These are phyloP conservation scores for Phasia obesa DNA, from an alignment of 2,888 invertebrate species.

Conservation along the genomic window DNA sequence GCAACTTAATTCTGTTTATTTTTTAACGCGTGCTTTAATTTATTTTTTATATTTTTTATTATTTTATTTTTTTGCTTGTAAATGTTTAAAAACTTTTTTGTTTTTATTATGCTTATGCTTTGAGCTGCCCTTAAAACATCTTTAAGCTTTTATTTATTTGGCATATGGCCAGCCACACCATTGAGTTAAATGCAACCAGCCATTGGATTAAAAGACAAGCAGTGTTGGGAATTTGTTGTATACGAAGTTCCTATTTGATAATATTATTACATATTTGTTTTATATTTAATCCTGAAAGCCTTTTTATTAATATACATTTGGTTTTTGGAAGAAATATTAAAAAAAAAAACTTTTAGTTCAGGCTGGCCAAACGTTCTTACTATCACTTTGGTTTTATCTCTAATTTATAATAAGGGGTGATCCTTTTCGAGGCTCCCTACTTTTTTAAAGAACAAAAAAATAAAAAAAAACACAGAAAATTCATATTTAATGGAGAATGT, in stretches of 20 bases:
- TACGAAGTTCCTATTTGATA: background rate
- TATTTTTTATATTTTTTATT: background rate
- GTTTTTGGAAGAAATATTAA: background rate
- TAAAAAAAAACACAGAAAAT: constrained; percentile 10
- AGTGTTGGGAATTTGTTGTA: constrained; percentile 2
- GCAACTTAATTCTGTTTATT: constrained; percentile 51
- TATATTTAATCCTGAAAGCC: constrained; percentile 61
- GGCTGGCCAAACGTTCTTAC: constrained; percentile 19
- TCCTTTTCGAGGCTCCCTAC: too few species aligned
- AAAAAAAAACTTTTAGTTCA: constrained; percentile 32
- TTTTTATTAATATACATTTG: constrained; percentile 44
- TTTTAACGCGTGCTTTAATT: constrained; percentile 66
- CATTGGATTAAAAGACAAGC: constrained; percentile 19
- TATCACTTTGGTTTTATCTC: constrained; percentile 28
- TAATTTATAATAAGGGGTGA: background rate
- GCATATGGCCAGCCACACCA: constrained; percentile 61
- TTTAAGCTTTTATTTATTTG: constrained; percentile 45
- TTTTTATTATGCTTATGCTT: background rate
- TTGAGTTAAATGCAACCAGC: constrained; percentile 34
- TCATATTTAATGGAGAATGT: too few species aligned
- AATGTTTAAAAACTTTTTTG: constrained; percentile 22
- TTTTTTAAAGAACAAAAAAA: too few species aligned
- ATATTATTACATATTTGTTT: constrained; percentile 40
- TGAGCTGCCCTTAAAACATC: constrained; percentile 33
- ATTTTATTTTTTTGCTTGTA: background rate